Conservation (phyloP, 2,113 vertebrate genomes). For the Gymnarchus niloticus region DNA sequence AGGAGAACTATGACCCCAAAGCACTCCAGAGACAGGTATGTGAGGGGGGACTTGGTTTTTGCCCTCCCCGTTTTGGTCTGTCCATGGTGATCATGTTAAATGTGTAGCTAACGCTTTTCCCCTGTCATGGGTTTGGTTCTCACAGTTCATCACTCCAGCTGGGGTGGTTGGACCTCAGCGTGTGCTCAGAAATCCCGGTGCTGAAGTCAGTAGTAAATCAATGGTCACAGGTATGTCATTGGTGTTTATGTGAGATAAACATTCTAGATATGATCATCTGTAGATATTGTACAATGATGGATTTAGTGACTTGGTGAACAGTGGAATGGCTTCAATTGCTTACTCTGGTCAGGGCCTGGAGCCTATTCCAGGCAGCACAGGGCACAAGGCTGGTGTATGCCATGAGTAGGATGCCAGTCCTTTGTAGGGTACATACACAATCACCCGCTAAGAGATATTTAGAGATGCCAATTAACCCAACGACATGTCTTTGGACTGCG, state of each 20-base stretch:
- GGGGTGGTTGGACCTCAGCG: slow-evolving; percentile 45
- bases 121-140: not conserved
- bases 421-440: no score
- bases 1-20: slow-evolving; percentile 60
- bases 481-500: no score
- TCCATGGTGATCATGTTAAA: not conserved
- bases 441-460: no score
- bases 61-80: not conserved
- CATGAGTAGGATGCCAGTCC: no score
- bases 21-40: slow-evolving; percentile 40
- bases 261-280: not conserved
- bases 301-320: not conserved
- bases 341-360: no score
- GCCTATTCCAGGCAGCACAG: no score
- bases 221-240: slow-evolving; percentile 39
- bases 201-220: slow-evolving; percentile 34
- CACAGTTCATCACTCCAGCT: slow-evolving; percentile 42
- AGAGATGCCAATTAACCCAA: no score
- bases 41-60: not conserved
- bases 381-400: no score
- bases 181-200: slow-evolving; percentile 46
- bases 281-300: not conserved
- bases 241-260: not conserved
- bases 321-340: not conserved
- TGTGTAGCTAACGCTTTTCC: not conserved